Percentiles rank a stretch among this genome's conserved stretches.
These are phyloP conservation scores for Rhamnusium bicolor DNA, from an alignment of 2,888 invertebrate species.

Conservation along the genomic window DNA sequence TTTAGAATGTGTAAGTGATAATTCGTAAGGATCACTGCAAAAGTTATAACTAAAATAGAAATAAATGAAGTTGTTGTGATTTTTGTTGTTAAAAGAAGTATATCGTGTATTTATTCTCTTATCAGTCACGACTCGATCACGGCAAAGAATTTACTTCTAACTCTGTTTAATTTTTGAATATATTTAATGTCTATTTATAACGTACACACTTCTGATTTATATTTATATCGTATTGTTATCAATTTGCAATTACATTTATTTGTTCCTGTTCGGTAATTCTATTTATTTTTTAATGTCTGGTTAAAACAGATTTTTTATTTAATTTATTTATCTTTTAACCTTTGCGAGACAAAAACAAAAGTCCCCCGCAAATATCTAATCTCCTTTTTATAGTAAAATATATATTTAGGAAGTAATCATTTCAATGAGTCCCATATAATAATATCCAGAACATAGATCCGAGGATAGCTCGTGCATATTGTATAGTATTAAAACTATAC, in stretches of 20 bases:
- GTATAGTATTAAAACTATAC: no score
- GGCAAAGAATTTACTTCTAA: not conserved
- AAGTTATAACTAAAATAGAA: slow-evolving; percentile 31
- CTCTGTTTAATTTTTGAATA: slow-evolving; percentile 13
- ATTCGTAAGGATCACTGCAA: slow-evolving; percentile 24
- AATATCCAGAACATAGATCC: no score
- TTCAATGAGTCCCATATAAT: no score
- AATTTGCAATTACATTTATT: not conserved
- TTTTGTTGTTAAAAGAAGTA: slow-evolving; percentile 10
- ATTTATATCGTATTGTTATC: slow-evolving; percentile 17
- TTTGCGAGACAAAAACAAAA: not conserved
- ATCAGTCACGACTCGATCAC: slow-evolving; percentile 32
- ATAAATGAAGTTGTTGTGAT: slow-evolving; percentile 24
- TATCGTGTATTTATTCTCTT: slow-evolving; percentile 21
- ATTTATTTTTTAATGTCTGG: not conserved
- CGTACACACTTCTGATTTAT: not conserved
- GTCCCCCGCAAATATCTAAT: not conserved
- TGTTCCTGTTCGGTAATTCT: not conserved
- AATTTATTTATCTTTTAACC: slow-evolving; percentile 18
- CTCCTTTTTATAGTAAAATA: not conserved
- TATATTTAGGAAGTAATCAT: not conserved
- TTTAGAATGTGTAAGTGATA: slow-evolving; percentile 8
- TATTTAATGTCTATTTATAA: slow-evolving; percentile 22
- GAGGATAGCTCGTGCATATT: no score
- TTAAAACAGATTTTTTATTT: slow-evolving; percentile 11